Evolutionary conservation across 1,140 invertebrate genomes (phyloP).

Genomic region (Aethina tumida): DNA sequence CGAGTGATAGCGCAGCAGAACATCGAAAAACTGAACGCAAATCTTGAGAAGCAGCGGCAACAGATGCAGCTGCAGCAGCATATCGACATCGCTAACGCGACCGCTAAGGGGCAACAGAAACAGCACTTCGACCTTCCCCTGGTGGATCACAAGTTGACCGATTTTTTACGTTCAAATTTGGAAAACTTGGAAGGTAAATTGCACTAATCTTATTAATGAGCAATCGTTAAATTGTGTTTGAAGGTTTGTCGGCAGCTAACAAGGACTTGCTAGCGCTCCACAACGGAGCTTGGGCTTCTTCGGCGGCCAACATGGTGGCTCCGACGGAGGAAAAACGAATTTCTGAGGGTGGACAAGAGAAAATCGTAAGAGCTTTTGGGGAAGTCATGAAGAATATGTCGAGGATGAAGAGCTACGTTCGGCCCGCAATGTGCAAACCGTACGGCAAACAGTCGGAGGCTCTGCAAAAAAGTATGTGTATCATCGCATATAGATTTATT

Average conservation of each 20-base stretch:
- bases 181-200: conserved; percentile 53
- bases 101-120: conserved; percentile 33
- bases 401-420: conserved; percentile 72
- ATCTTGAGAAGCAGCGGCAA: conserved; percentile 45
- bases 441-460: conserved; percentile 81
- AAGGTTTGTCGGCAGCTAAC: conserved; percentile 41
- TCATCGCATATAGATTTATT: too few species aligned
- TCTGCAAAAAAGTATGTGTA: conserved; percentile 68
- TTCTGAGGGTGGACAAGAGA: conserved; percentile 56
- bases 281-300: conserved; percentile 51
- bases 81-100: conserved; percentile 19
- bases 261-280: conserved; percentile 59
- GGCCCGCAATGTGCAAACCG: conserved; percentile 78
- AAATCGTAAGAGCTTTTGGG: conserved; percentile 69
- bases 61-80: conserved; percentile 35
- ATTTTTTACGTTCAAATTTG: conserved; percentile 53
- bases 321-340: conserved; percentile 27
- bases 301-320: conserved; percentile 13
- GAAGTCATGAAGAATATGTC: conserved; percentile 79
- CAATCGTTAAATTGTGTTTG: conserved; percentile 5
- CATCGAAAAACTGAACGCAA: conserved; percentile 44
- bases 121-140: conserved; percentile 38
- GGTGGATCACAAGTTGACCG: conserved; percentile 46
- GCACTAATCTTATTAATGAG: background rate
- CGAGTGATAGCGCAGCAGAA: conserved; percentile 45